Evolutionary conservation across 2,888 invertebrate genomes (phyloP), one percentile per base, ranked within the genome.

Genomic region (Melanchra persicariae): DNA sequence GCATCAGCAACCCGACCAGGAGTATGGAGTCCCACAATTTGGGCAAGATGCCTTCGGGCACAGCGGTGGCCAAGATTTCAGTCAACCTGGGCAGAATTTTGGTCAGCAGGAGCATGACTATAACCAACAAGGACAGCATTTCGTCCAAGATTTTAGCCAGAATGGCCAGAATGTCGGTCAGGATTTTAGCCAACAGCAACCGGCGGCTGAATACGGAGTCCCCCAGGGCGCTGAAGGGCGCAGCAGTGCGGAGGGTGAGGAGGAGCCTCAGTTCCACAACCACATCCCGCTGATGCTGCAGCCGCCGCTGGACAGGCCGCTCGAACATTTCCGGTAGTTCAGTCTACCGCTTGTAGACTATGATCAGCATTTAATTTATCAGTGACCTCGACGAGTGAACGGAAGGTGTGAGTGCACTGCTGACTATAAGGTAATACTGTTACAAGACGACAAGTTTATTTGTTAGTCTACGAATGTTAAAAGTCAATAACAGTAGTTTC

Each of bases 211-310:
- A 71, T 94, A 95, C 66, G 94, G 94, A 4, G 83, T 86, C 9
- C 93, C 94, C 1, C 93, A 92, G 73, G 90, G 91, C n/a, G 90
- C 91, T n/a, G 95, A 95, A 62, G 95, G 95, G 22, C 81, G 79
- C 0, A 91, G 95, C 22, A 94, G 94, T 59, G 87, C 89, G 7
- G 93, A 93, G 59, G 89, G 85, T 0, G 82, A 79, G 0, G 87
- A 87, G 24, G 74, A 85, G 30, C 92, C 93, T 77, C 87, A 88
- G 60, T 96, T 86, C 83, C 94, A 93, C 81, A 95, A 96, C 81
- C 96, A 96, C 86, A 95, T 96, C 74, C 96, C 96, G 0, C 88
- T 94, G 22, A 93, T 92, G 10, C 90, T 95, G 43, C 95, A 95
- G 87, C 93, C 91, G n/a, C 96, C 96, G 6, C 90, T 95, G 49